Evolutionary conservation across 2,113 vertebrate genomes (phyloP), one percentile per base, ranked within the genome.

Genomic region (Grammomys surdaster): DNA sequence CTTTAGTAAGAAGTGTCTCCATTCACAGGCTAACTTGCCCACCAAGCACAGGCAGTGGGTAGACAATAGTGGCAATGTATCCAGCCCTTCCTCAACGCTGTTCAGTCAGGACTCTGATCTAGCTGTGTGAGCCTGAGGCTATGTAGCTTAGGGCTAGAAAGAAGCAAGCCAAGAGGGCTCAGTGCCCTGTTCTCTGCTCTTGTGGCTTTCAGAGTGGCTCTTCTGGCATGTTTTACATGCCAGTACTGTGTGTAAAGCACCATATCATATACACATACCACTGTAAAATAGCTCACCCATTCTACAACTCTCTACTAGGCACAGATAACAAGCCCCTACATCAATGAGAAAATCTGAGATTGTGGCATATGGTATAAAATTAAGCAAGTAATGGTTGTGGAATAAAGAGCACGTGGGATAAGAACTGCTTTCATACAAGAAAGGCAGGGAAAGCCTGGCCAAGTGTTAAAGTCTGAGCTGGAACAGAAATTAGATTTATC

Each of bases 1-100:
- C 72, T 58, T 24, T 60, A 82, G 51, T 89, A 90, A 94, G 87
- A 93, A 92, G 10, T 28, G 70, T 58, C 67, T 85, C 28, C 16
- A 89, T 78, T 90, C 80, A 85, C 26, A 36, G 48, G 33, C 2
- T 1, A 3, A 14, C 87, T 65, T 43, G 43, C 73, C 72, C 70
- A 60, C 31, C 31, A 78, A 31, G 36, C 16, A 87, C 24, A 65
- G 48, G 11, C 56, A 7, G 54, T 46, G 5, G 5, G 46, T 58
- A 24, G 90, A 70, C n/a, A 69, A 17, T 46, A 22, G 13, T 3
- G 20, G 51, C 70, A 94, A 67, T 26, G 20, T 12, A 67, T 36
- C 9, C 63, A 67, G 46, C 36, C 3, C 13, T 24, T 80, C 54
- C n/a, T 95, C 90, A 1, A 16, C 3, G 0, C n/a, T 60, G 22